Conservation (phyloP, 2,888 invertebrate species). For the Rhogogaster chlorosoma region DNA sequence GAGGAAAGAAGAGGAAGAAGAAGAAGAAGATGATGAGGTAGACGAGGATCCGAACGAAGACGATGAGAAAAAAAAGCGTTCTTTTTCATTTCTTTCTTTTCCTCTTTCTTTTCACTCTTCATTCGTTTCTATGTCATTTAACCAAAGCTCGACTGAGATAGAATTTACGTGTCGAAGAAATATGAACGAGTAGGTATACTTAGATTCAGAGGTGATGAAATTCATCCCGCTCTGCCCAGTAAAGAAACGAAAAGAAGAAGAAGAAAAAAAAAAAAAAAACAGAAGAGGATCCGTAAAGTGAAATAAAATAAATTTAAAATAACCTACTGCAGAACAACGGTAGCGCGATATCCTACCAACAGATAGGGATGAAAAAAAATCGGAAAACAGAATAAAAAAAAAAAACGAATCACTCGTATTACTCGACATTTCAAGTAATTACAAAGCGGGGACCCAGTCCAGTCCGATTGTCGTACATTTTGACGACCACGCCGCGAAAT, state of each 20-base stretch:
- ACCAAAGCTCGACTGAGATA: background rate
- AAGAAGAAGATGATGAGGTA: background rate
- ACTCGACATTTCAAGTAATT: constrained; percentile 22
- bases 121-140: background rate
- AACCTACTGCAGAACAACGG: background rate
- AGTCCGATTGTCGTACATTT: constrained; percentile 25
- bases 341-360: background rate
- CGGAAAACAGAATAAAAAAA: background rate
- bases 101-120: background rate
- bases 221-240: background rate
- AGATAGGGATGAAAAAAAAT: background rate
- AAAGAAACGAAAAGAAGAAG: background rate
- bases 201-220: background rate
- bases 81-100: background rate
- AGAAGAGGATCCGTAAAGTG: background rate
- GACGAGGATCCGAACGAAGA: background rate
- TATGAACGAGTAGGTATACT: background rate
- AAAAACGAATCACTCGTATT: background rate
- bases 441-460: background rate
- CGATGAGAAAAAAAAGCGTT: background rate
- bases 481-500: background rate
- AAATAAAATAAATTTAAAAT: background rate
- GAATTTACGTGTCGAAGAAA: background rate
- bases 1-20: background rate
- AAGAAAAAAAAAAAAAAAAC: background rate